Conservation (phyloP, 1,140 invertebrate genomes). For the Ostrea edulis region DNA sequence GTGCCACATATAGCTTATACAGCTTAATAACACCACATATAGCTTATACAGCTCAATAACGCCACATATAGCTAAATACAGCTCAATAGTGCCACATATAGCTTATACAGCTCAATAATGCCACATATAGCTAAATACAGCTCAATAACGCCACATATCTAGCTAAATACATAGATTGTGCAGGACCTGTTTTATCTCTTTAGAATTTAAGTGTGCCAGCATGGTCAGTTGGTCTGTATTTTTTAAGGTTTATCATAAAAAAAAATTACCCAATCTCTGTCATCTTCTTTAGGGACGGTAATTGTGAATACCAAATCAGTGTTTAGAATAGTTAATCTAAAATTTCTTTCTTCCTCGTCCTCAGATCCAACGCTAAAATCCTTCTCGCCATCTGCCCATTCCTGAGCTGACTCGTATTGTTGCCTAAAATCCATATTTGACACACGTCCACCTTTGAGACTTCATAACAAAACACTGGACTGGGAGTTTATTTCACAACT, state of each 20-base stretch:
- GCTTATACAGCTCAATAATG: too few relatives aligned
- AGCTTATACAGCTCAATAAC: too few relatives aligned
- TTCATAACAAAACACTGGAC: not conserved
- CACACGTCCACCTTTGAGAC: not conserved
- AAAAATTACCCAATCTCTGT: not conserved
- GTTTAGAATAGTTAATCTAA: constrained; percentile 43
- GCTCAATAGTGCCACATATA: too few relatives aligned
- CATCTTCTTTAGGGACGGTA: not conserved
- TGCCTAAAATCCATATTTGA: not conserved
- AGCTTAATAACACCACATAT: too few relatives aligned
- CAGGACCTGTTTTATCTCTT: too few relatives aligned
- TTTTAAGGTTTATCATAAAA: too few relatives aligned
- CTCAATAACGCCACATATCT: too few relatives aligned
- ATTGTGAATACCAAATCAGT: not conserved
- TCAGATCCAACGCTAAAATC: constrained; percentile 41
- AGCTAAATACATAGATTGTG: too few relatives aligned
- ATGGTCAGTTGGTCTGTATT: not conserved
- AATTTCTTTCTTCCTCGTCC: constrained; percentile 53
- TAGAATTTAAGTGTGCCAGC: not conserved
- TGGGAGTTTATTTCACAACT: not conserved
- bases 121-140: too few relatives aligned
- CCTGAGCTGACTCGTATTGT: not conserved
- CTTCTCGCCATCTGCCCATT: constrained; percentile 43
- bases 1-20: too few relatives aligned
- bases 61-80: too few relatives aligned